A percentile compares a stretch with the other conserved stretches of the same genome.
phyloP scores from a whole-genome alignment of 1,140 invertebrate genomes.

The Lethocerus indicus region DNA sequence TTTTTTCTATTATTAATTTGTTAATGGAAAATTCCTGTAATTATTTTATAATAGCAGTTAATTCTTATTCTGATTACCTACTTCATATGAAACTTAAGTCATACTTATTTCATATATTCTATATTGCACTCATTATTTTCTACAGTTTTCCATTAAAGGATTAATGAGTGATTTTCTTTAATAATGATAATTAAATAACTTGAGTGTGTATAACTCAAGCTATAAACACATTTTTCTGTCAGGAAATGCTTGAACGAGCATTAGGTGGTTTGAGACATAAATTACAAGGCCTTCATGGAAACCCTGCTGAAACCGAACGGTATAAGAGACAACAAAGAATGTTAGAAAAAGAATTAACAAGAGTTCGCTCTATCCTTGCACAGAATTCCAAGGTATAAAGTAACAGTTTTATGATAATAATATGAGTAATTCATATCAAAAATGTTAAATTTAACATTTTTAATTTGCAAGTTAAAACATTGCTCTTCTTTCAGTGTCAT shows the following conservation, averaged over 20 bases:
- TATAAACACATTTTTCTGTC: slow-evolving; percentile 14
- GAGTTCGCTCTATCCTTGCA: slow-evolving; percentile 66
- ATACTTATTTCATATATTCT: neutral
- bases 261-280: slow-evolving; percentile 45
- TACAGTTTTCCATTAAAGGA: neutral
- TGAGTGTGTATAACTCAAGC: neutral
- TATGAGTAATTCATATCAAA: neutral
- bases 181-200: too few species aligned
- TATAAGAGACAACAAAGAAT: slow-evolving; percentile 52
- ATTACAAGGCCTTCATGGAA: slow-evolving; percentile 37
- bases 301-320: slow-evolving; percentile 44
- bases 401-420: too few species aligned
- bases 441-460: neutral
- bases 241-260: slow-evolving; percentile 62
- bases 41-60: neutral
- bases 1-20: too few species aligned
- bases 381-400: slow-evolving; percentile 73
- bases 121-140: neutral
- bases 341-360: slow-evolving; percentile 63
- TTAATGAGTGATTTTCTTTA: neutral
- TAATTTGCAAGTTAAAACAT: too few species aligned
- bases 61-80: too few species aligned
- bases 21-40: too few species aligned
- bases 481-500: too few species aligned
- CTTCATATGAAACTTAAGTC: too few species aligned